Evolutionary conservation across 2,888 invertebrate genomes (phyloP).

Genomic region (Ditula angustiorana): DNA sequence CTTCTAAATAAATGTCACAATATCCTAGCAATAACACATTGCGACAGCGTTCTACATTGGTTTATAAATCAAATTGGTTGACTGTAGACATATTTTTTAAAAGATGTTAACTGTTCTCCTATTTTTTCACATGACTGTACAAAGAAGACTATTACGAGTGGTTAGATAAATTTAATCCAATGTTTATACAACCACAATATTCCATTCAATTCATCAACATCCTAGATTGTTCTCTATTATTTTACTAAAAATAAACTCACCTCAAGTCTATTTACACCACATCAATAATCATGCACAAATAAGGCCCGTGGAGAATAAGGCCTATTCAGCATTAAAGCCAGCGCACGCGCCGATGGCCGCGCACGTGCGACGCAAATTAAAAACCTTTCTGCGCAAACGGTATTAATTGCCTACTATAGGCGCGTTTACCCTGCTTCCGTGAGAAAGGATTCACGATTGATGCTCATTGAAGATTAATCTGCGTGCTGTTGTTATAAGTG

Average conservation of each 20-base stretch:
- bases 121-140: no score
- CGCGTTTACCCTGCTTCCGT: conserved; percentile 51
- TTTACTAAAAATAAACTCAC: conserved; percentile 18
- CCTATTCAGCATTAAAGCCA: conserved; percentile 26
- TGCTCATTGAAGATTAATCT: conserved; percentile 14
- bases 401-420: conserved; percentile 72
- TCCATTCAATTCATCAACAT: no score
- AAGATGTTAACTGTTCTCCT: no score
- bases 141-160: no score
- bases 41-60: no score
- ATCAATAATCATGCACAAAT: conserved; percentile 26
- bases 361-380: conserved; percentile 81
- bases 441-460: conserved; percentile 28
- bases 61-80: no score
- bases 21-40: no score
- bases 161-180: no score
- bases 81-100: no score
- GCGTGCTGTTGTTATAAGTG: conserved; percentile 28
- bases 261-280: conserved; percentile 39
- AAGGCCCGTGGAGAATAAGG: conserved; percentile 33
- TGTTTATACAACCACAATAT: no score
- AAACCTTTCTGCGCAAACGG: conserved; percentile 71
- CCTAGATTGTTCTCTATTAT: neutral
- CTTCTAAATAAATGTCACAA: no score
- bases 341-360: conserved; percentile 72